phyloP scores from a whole-genome alignment of 2,113 vertebrate species.

The Aptenodytes patagonicus region DNA sequence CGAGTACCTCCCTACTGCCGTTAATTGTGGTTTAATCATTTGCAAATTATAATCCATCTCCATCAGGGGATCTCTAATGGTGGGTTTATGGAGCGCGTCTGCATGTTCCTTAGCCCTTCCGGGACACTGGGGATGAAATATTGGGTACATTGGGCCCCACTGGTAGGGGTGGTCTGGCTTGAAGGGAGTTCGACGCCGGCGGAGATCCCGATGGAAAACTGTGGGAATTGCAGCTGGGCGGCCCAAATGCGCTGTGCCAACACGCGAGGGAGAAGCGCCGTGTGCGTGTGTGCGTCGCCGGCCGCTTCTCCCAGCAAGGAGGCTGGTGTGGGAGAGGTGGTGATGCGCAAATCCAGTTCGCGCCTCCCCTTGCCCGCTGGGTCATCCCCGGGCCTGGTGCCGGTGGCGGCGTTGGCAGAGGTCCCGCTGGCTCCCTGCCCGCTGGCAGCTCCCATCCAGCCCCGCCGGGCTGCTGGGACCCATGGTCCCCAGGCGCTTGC shows the following conservation, averaged over 20 bases:
- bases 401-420: not conserved
- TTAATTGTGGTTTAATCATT: slow-evolving; percentile 71
- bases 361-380: not conserved
- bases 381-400: not conserved
- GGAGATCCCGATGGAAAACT: not conserved
- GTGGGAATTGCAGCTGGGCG: not conserved
- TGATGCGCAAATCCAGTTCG: too few species aligned
- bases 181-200: not conserved
- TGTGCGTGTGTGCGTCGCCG: rapidly evolving
- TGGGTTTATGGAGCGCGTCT: slow-evolving; percentile 51
- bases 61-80: slow-evolving; percentile 44
- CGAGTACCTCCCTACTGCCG: slow-evolving; percentile 35
- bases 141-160: not conserved
- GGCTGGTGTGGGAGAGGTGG: not conserved
- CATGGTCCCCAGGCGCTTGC: rapidly evolving
- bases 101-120: not conserved
- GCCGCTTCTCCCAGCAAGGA: not conserved
- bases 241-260: rapidly evolving
- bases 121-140: slow-evolving; percentile 12
- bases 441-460: not conserved
- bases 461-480: not conserved
- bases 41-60: slow-evolving; percentile 67
- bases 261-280: rapidly evolving
- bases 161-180: not conserved
- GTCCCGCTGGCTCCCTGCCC: not conserved